A percentile compares a stretch with the other conserved stretches of the same genome.
These are phyloP conservation scores for Actinia equina DNA, from an alignment of 64 coral and sea anemone species.

Conservation along the genomic window DNA sequence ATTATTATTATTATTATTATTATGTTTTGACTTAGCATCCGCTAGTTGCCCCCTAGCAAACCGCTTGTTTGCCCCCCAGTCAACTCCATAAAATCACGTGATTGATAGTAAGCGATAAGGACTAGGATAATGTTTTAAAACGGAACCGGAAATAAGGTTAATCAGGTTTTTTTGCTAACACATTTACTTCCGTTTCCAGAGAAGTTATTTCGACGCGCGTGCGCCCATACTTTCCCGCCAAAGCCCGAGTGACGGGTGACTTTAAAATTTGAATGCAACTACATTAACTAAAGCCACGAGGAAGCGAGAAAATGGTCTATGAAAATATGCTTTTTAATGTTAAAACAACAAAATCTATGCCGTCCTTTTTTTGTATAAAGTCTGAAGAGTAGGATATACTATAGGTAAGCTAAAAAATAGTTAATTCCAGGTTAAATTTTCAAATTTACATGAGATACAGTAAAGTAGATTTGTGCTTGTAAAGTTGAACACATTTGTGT, in stretches of 20 bases:
- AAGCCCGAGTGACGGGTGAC: background rate
- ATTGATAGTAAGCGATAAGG: no score
- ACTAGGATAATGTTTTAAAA: no score
- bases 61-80: no score
- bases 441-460: no score
- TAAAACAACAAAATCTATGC: no score
- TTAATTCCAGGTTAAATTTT: background rate
- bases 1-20: no score
- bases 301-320: background rate
- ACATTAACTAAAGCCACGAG: background rate
- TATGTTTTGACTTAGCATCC: no score
- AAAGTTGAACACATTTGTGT: no score
- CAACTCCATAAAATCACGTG: no score
- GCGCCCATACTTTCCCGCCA: conserved; percentile 42
- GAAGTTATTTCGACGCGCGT: background rate
- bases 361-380: no score
- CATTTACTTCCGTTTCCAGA: background rate
- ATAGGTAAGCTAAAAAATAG: background rate
- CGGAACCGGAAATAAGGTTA: background rate
- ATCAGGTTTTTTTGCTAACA: background rate
- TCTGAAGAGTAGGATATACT: background rate
- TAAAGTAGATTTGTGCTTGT: no score
- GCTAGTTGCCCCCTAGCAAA: no score
- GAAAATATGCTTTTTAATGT: background rate
- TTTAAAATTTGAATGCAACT: background rate